phyloP scores from a whole-genome alignment of 2,888 invertebrate species.

The Xestia sexstrigata region DNA sequence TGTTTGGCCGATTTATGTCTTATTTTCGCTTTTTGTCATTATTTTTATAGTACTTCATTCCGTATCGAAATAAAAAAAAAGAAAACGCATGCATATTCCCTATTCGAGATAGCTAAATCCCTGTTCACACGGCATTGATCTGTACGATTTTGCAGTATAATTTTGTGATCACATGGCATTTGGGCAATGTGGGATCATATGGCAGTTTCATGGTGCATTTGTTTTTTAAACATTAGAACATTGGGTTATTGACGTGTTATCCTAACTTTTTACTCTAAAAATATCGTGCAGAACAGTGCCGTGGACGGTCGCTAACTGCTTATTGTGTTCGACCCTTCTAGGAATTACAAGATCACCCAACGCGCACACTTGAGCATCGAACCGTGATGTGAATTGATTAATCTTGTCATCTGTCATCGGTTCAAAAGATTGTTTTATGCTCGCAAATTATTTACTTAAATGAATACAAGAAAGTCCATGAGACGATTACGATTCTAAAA shows the following conservation, averaged over 20 bases:
- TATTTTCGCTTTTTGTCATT: too few species aligned
- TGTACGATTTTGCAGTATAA: neutral
- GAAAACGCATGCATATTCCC: too few species aligned
- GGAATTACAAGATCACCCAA: constrained; percentile 14
- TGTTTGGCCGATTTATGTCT: too few species aligned
- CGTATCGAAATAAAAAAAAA: too few species aligned
- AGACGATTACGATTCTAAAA: neutral
- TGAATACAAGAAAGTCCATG: neutral
- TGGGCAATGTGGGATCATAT: neutral
- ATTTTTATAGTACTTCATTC: too few species aligned
- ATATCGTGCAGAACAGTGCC: neutral
- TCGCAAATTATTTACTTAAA: neutral
- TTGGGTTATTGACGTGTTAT: neutral
- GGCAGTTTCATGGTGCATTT: neutral
- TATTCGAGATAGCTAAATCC: neutral
- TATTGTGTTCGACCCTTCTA: constrained; percentile 4
- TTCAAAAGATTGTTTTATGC: neutral
- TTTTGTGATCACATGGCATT: neutral
- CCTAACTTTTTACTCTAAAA: neutral
- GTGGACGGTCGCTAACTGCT: neutral
- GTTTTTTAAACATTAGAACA: neutral
- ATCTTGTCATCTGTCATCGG: neutral
- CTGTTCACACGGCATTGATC: neutral
- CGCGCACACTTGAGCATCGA: neutral
- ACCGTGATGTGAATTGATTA: constrained; percentile 32